Evolutionary conservation across 2,888 invertebrate species (phyloP).

Genomic region (Parapristionchus giblindavisi): DNA sequence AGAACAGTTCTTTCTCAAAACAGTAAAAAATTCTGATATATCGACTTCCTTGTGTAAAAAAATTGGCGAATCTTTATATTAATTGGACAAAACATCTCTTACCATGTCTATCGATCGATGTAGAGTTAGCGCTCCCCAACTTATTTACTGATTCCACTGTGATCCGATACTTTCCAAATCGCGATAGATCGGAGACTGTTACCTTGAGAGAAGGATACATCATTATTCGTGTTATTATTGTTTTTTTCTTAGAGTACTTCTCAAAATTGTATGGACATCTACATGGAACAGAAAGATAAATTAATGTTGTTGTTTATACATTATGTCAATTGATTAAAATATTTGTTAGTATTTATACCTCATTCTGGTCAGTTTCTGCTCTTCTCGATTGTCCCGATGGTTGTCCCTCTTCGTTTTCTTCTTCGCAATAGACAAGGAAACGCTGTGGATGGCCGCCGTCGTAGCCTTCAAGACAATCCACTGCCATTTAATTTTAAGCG

Average conservation of each 20-base stretch:
- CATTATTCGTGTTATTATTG: background rate
- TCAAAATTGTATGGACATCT: background rate
- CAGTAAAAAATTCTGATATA: no score
- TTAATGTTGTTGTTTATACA: no score
- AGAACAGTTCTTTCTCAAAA: no score
- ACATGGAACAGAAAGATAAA: no score
- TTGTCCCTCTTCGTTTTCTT: slow-evolving; percentile 6
- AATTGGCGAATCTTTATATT: background rate
- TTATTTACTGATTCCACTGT: slow-evolving; percentile 28
- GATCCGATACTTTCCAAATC: slow-evolving; percentile 34
- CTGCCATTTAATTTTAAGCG: background rate
- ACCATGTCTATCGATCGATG: slow-evolving; percentile 28
- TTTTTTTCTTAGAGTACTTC: background rate
- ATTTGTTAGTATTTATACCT: background rate
- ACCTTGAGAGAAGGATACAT: background rate
- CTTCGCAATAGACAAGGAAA: slow-evolving; percentile 4
- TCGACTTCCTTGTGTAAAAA: no score
- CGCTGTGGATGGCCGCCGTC: slow-evolving; percentile 30
- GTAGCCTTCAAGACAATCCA: background rate
- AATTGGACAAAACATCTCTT: slow-evolving; percentile 4
- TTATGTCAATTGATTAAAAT: background rate
- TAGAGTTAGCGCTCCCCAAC: slow-evolving; percentile 32
- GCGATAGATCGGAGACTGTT: background rate
- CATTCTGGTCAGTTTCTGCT: slow-evolving; percentile 17
- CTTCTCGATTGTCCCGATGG: background rate